Base-by-base conservation (phyloP, 2,888 invertebrate genomes). In the Tenthredo mesomela region DNA sequence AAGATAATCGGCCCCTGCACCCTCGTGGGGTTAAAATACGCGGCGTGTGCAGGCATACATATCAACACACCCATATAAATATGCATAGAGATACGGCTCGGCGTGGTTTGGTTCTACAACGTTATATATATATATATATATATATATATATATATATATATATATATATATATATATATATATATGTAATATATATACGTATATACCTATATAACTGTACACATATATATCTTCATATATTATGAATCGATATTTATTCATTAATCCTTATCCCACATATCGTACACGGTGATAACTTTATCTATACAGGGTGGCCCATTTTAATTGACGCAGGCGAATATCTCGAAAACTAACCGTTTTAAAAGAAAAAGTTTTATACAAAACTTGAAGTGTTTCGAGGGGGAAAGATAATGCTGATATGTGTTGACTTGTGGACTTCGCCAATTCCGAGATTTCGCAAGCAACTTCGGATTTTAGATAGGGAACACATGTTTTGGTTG, bases 221-320 rank as follows among this genome's bases (percentile, higher is more conserved):
- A 67, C 84, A 18, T 15, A 0, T 21, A 37, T 33, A 77, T 50
- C 50, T 54, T 77, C 54, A 47, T 50, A 47, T 50, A n/a, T 7
- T 50, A n/a, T 7, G n/a, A 77, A 77, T 77, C 77, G 77, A 77
- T 77, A 77, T 77, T 77, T 33, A 33, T 77, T 18, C 33, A 29
- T 50, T 77, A 25, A 77, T 50, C 10, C 29, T 21, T 21, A 61
- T 4, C 77, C 15, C 54, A 21, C 21, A 58, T 25, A 80, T 40
- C 25, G 75, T 70, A 37, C 1, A 18, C 18, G 33, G 29, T 7
- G 18, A 70, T 70, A 37, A 70, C 15, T 37, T 37, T 33, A 70
- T 33, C 29, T 33, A 70, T n/a, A n/a, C n/a, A n/a, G n/a, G n/a
- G n/a, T n/a, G n/a, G n/a, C n/a, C n/a, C n/a, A n/a, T n/a, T n/a